Base-by-base conservation (phyloP, 2,888 invertebrate genomes). In the Thereva unica region DNA sequence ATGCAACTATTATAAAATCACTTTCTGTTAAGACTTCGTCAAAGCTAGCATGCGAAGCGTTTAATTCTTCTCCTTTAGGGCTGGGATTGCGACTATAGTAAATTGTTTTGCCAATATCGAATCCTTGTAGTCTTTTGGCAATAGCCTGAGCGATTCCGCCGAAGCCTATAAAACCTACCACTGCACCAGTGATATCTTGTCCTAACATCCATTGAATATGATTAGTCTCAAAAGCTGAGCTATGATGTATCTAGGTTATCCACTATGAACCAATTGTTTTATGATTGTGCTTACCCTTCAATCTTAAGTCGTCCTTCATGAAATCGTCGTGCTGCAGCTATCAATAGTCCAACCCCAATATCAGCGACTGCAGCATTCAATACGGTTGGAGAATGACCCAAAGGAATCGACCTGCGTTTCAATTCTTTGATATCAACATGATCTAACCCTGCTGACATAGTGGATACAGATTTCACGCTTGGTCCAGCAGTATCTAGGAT, bases 391-490 rank as follows among this genome's bases (percentile, higher is more conserved):
- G 94, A 92, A 74, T 92, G 88, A 0, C 93, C 93, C 1, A 95
- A 82, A n/a, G 84, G 84, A 56, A 97, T 87, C 3, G 88, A 87
- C 49, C 89, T 84, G 65, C 82, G 83, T 76, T 87, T 88, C 42
- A 95, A 80, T 75, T 88, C 92, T 0, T 82, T 79, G 0, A 91
- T 73, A 76, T 95, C 92, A 10, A 96, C 85, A 72, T 92, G 91
- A 76, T 97, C 93, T 70, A 88, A 85, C 7, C 96, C 96, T 1
- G 93, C 93, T 0, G 95, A 92, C 88, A 92, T 90, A 0, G 93
- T 89, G 0, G 89, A 87, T 4, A 96, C 84, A 0, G 89, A 87
- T 80, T 90, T 91, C 61, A 95, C 77, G 59, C 85, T 84, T 0
- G 88, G 83, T 4, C 93, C 81, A 5, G 78, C 80, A 0, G 76